These are phyloP conservation scores for Microvelia longipes DNA, from an alignment of 1,140 invertebrate genomes.

Conservation along the genomic window DNA sequence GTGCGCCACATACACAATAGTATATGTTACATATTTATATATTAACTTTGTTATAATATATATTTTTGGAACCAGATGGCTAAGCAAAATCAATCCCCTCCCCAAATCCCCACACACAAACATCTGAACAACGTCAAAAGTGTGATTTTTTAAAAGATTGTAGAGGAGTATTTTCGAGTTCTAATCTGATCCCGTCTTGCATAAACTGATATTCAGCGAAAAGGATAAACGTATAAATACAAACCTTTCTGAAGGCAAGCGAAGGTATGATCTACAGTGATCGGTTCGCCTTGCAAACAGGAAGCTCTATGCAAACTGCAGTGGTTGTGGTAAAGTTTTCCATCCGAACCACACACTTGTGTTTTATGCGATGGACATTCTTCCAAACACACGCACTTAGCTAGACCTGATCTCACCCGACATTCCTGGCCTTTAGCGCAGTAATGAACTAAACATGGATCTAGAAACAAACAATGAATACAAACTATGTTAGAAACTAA, in stretches of 20 bases:
- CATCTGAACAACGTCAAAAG: no score
- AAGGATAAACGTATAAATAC: no score
- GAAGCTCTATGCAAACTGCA: constrained; percentile 57
- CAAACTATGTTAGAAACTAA: background rate
- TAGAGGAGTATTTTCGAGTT: no score
- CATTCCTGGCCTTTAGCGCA: constrained; percentile 54
- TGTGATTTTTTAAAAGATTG: no score
- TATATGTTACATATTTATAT: no score
- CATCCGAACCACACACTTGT: constrained; percentile 55
- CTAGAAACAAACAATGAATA: constrained; percentile 33
- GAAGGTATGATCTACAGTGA: constrained; percentile 36
- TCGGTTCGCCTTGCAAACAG: constrained; percentile 40
- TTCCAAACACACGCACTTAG: constrained; percentile 46
- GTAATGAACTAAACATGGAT: constrained; percentile 46
- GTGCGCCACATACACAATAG: no score
- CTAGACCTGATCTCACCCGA: constrained; percentile 32
- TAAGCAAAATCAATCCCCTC: no score
- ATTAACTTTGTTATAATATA: no score
- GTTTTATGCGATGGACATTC: constrained; percentile 34
- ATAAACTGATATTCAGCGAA: no score
- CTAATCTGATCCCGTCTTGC: no score
- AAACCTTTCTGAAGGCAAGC: constrained; percentile 19
- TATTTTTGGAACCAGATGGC: no score
- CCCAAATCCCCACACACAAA: no score
- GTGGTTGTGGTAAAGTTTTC: constrained; percentile 53